Evolutionary conservation across 2,797 vertebrate genomes (phyloP), one percentile per base, ranked within the genome.

Genomic region (Coregonus sp.): DNA sequence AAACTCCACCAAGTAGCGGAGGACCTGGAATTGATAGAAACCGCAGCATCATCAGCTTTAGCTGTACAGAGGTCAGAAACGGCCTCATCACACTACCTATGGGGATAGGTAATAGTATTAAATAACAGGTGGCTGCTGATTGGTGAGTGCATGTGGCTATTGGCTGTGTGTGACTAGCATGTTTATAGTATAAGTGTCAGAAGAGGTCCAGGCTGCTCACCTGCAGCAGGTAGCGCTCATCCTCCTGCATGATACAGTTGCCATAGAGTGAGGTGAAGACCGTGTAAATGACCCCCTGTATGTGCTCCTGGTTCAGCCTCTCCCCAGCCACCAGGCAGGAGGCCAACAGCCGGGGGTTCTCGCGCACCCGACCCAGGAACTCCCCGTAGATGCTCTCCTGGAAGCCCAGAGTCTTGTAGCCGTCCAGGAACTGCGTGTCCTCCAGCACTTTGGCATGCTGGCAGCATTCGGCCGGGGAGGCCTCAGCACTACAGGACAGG

Each of bases 181-280:
- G 18, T 12, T 25, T 70, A 18, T 40, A 16, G 18, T 70, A 7
- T 5, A 14, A n/a, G 15, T 65, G 63, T 15, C 37, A 31, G 47
- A 72, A 31, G 31, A 9, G 15, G 16, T 47, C 40, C 9, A 9
- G 40, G 40, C 40, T 12, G 33, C 81, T 84, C 61, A 95, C 95
- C 94, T 99, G 98, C 11, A 99, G 94, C 79, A 99, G 93, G 92
- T 98, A 99, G 92, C 95, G 97, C 92, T 99, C 98, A 71, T 99
- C 98, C 92, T 99, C 98, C 81, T 98, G 98, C 97, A 99, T 99
- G 82, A 99, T 99, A 86, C 98, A 99, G 89, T 99, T 99, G 79
- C 98, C 98, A 79, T 99, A 99, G 47, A 99, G 95, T 78, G 98
- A 97, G 85, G 98, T 99, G 80, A 99, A 99, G 84, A 99, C 97